Percentiles rank a stretch among this genome's conserved stretches.
Evolutionary conservation across 1,140 invertebrate species (phyloP).

Genomic region (Zaprionus davidi): DNA sequence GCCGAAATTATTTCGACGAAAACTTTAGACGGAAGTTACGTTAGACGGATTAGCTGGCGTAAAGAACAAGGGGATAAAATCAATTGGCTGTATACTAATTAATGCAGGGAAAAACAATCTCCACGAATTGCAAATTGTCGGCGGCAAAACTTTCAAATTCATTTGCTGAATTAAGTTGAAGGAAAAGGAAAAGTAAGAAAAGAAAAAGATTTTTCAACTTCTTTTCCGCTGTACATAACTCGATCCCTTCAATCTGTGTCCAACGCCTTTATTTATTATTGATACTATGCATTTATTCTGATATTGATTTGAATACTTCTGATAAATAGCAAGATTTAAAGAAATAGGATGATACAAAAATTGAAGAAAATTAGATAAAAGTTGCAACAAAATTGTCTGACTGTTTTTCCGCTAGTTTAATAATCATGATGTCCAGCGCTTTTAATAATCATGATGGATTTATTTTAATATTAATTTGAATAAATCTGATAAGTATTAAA

Average conservation of each 20-base stretch:
- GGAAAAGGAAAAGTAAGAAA: not conserved
- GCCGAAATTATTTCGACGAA: not conserved
- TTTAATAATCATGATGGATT: not conserved
- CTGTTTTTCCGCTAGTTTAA: too few species aligned
- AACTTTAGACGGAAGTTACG: not conserved
- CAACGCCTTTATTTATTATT: not conserved
- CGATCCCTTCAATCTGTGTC: not conserved
- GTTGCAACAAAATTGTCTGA: too few species aligned
- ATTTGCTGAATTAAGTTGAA: not conserved
- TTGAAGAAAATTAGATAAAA: too few species aligned
- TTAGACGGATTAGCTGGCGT: not conserved
- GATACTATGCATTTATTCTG: not conserved
- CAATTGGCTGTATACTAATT: conserved; percentile 5
- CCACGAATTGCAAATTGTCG: not conserved
- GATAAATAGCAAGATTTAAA: conserved; percentile 21
- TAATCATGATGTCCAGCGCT: not conserved
- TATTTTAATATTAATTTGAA: not conserved
- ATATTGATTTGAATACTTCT: conserved; percentile 1
- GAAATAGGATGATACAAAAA: too few species aligned
- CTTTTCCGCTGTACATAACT: too few species aligned
- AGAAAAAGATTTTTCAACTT: not conserved
- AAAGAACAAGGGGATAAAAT: not conserved
- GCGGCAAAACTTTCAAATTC: not conserved
- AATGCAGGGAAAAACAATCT: not conserved
- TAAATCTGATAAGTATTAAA: not conserved